phyloP scores from a whole-genome alignment of 2,888 invertebrate species.

The Ferrisia virgata region DNA sequence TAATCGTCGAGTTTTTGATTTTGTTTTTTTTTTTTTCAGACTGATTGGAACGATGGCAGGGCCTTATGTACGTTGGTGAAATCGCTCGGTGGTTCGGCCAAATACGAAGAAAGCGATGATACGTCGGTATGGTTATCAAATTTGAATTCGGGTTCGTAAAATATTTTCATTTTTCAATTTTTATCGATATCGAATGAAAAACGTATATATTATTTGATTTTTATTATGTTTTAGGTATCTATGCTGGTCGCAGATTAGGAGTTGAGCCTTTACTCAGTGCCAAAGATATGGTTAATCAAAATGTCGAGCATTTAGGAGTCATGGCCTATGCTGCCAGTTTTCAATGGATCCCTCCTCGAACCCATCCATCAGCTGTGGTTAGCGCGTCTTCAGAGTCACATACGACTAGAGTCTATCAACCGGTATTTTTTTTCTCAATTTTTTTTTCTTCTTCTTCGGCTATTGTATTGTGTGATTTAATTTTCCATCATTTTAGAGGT shows the following conservation, averaged over 20 bases:
- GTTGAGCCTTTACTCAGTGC: conserved; percentile 87
- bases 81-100: conserved; percentile 71
- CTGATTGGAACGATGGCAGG: conserved; percentile 95
- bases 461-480: not conserved
- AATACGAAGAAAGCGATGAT: conserved; percentile 62
- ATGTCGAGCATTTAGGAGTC: conserved; percentile 93
- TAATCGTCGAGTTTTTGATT: not conserved
- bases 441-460: no score
- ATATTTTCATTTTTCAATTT: not conserved
- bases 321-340: conserved; percentile 96
- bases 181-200: not conserved
- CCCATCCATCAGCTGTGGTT: conserved; percentile 78
- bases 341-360: conserved; percentile 81
- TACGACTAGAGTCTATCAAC: conserved; percentile 80
- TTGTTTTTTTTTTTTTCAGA: conserved; percentile 60
- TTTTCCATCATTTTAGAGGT: conserved; percentile 4
- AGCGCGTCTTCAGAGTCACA: conserved; percentile 77
- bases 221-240: conserved; percentile 56
- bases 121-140: conserved; percentile 78
- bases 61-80: conserved; percentile 83
- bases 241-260: conserved; percentile 65
- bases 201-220: not conserved
- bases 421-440: conserved; percentile 61
- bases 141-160: conserved; percentile 65
- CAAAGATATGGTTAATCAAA: conserved; percentile 90